Evolutionary conservation across 1,140 invertebrate species (phyloP).

Genomic region (Drosophila equinoxialis): DNA sequence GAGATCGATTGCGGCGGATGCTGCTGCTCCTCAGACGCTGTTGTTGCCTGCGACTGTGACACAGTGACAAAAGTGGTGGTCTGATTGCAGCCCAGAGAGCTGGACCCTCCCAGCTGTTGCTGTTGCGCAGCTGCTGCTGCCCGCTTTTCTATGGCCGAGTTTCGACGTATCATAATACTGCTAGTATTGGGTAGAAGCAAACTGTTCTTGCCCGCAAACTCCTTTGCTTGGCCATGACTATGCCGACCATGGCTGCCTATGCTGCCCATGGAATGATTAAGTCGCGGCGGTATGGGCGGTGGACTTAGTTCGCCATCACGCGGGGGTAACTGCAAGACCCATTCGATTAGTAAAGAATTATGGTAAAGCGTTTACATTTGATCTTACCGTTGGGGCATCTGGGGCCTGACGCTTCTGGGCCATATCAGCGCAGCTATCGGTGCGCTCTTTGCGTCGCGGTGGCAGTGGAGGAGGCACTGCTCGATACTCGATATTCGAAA

Average conservation of each 20-base stretch:
- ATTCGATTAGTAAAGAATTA: neutral
- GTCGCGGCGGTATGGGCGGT: constrained; percentile 79
- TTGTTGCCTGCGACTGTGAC: constrained; percentile 25
- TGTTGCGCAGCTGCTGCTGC: constrained; percentile 49
- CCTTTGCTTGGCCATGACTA: constrained; percentile 57
- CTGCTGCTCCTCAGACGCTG: constrained; percentile 37
- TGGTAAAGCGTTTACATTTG: neutral
- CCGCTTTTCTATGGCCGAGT: constrained; percentile 78
- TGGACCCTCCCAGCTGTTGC: constrained; percentile 29
- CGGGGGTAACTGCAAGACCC: constrained; percentile 67
- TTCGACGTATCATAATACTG: constrained; percentile 83
- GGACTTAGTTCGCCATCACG: constrained; percentile 82
- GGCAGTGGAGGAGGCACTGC: constrained; percentile 78
- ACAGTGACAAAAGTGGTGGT: constrained; percentile 51
- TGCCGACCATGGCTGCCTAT: constrained; percentile 43
- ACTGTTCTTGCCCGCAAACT: constrained; percentile 71
- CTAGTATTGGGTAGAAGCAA: constrained; percentile 77
- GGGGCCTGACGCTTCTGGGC: constrained; percentile 82
- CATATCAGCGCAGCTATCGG: constrained; percentile 74
- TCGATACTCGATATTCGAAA: constrained; percentile 66
- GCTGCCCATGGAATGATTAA: constrained; percentile 67
- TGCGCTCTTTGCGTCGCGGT: constrained; percentile 77
- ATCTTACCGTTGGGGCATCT: constrained; percentile 79
- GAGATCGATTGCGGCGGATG: constrained; percentile 77
- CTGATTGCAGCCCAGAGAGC: constrained; percentile 27